Base-by-base conservation (phyloP, 2,888 invertebrate species). In the Mamestra brassicae region DNA sequence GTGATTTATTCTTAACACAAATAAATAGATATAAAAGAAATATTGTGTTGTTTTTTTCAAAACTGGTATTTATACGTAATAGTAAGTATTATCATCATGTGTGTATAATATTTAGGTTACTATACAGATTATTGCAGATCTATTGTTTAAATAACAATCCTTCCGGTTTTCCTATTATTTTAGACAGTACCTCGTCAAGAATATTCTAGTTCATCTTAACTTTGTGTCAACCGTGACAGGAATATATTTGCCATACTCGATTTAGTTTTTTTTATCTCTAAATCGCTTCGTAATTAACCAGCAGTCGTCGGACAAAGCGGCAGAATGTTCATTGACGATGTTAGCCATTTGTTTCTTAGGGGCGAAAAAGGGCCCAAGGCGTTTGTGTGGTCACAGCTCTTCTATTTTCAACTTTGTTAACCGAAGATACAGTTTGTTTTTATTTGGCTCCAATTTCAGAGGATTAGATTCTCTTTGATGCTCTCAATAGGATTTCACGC, bases 401-500 rank as follows among this genome's bases (percentile, higher is more conserved):
- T 58, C 34, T n/a, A 88, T 83, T 85, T 73, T 81, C 68, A 76
- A 85, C 88, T 81, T 76, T 89, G 3, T 42, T 6, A 5, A n/a
- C 10, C 4, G 26, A 87, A 62, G 85, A 88, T 85, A 74, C 47
- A 84, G 83, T 83, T 85, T 55, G 76, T 69, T 81, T 84, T 77
- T 38, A 70, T 63, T 52, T n/a, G 78, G 63, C 57, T 62, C 50
- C 57, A 68, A 64, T 73, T 67, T 64, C 70, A 72, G 80, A 86
- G 92, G 91, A 93, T 93, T 92, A 91, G 89, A 90, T 88, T 82
- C 91, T 93, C 95, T 96, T 96, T 96, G 96, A 96, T 92, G 94
- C 92, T 93, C 92, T 91, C 94, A 96, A 96, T 94, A 93, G 92
- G 95, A 96, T 96, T 96, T 96, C 93, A 95, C 94, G 96, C 93